A percentile compares a stretch with the other conserved stretches of the same genome.
phyloP scores from a whole-genome alignment of 2,888 invertebrate species.

The Drosophila nigricruria region DNA sequence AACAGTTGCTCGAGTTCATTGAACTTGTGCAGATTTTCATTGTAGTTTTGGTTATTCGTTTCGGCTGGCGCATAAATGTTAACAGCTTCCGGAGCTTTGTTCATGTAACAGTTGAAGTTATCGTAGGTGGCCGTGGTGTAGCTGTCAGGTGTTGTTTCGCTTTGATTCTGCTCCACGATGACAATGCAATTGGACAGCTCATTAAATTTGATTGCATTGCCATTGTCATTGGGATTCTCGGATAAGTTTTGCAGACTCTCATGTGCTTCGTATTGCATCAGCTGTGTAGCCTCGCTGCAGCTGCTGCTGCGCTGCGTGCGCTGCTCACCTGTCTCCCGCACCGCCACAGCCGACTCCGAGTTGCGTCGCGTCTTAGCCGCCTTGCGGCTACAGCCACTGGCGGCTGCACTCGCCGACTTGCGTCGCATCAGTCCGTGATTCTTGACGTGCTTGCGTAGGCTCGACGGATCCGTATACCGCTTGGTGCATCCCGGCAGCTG shows the following conservation, averaged over 20 bases:
- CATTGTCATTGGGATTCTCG: conserved; percentile 61
- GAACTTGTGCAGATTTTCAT: conserved; percentile 74
- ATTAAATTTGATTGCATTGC: conserved; percentile 86
- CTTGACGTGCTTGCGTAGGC: conserved; percentile 96
- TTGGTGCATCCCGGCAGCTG: conserved; percentile 94
- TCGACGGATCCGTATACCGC: conserved; percentile 97
- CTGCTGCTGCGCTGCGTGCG: conserved; percentile 81
- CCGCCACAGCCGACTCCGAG: conserved; percentile 82
- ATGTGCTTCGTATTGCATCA: conserved; percentile 24
- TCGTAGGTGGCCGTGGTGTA: background rate
- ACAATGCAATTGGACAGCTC: conserved; percentile 86
- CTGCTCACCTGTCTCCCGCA: conserved; percentile 35
- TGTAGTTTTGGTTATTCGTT: conserved; percentile 39
- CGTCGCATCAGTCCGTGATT: conserved; percentile 87
- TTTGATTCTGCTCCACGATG: conserved; percentile 84
- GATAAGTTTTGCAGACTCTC: background rate
- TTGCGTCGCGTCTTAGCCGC: conserved; percentile 78
- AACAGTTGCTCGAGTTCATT: conserved; percentile 77
- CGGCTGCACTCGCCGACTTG: conserved; percentile 78
- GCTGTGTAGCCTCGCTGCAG: conserved; percentile 71
- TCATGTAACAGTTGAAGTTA: conserved; percentile 28
- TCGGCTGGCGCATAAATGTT: conserved; percentile 46
- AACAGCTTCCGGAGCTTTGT: conserved; percentile 10
- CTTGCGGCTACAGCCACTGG: conserved; percentile 44
- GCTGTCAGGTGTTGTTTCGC: conserved; percentile 40